A percentile compares a stretch with the other conserved stretches of the same genome.
Evolutionary conservation across 2,888 invertebrate genomes (phyloP).

Genomic region (Cristatella mucedo): DNA sequence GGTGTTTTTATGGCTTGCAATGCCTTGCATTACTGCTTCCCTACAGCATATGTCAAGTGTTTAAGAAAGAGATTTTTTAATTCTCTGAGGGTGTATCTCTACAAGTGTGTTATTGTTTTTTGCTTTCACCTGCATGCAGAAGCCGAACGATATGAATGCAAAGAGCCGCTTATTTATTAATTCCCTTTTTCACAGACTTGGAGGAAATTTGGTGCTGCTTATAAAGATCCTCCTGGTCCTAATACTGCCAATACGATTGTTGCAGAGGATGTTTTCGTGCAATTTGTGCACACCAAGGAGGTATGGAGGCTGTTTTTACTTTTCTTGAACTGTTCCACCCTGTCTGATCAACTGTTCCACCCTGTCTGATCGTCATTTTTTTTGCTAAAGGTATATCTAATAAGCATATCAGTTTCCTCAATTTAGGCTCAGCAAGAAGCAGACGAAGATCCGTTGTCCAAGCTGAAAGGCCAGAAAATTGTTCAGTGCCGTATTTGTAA

Average conservation of each 20-base stretch:
- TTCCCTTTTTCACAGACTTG: slow-evolving; percentile 46
- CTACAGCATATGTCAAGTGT: no score
- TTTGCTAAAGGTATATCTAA: no score
- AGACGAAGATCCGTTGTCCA: slow-evolving; percentile 68
- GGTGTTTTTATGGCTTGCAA: no score
- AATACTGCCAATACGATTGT: slow-evolving; percentile 93
- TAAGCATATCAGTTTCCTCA: no score
- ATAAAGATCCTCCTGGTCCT: slow-evolving; percentile 82
- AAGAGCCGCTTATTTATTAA: no score
- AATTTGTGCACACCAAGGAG: slow-evolving; percentile 40
- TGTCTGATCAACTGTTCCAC: background rate
- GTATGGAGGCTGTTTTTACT: slow-evolving; percentile 21
- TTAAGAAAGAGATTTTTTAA: no score
- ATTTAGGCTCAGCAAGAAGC: slow-evolving; percentile 62
- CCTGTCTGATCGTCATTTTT: no score
- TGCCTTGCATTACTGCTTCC: no score
- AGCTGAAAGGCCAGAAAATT: slow-evolving; percentile 44
- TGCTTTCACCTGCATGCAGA: no score
- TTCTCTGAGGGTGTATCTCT: no score
- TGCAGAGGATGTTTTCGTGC: slow-evolving; percentile 76
- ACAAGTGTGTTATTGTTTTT: no score
- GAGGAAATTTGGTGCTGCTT: slow-evolving; percentile 85
- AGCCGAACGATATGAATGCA: no score
- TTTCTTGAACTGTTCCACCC: background rate
- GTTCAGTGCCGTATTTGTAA: slow-evolving; percentile 40